Evolutionary conservation across 2,888 invertebrate genomes (phyloP).

Genomic region (Andrena hattorfiana): DNA sequence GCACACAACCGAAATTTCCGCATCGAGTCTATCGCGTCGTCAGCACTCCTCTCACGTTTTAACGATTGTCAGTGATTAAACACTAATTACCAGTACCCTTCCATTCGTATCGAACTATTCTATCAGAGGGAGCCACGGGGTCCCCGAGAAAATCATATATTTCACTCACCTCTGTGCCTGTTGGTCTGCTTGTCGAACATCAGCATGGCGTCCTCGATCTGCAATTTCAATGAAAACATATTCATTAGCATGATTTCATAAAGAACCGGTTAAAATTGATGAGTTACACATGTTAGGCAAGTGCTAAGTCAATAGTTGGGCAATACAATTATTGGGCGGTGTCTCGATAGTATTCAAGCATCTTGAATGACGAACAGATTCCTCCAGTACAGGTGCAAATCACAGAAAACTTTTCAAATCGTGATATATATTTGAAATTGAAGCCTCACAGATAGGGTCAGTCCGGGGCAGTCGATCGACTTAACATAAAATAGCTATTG

Average conservation of each 20-base stretch:
- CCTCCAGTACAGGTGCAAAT: no score
- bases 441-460: no score
- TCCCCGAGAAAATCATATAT: constrained; percentile 36
- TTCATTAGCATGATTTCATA: not conserved
- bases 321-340: no score
- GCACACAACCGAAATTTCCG: constrained; percentile 53
- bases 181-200: constrained; percentile 99
- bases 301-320: not conserved
- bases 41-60: constrained; percentile 55
- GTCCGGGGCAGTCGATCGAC: no score
- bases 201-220: constrained; percentile 99
- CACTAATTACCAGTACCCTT: constrained; percentile 40
- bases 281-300: not conserved
- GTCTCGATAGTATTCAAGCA: no score
- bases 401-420: no score
- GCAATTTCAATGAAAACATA: constrained; percentile 86
- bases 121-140: constrained; percentile 20
- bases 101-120: constrained; percentile 41
- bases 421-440: no score
- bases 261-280: constrained; percentile 4
- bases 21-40: constrained; percentile 39
- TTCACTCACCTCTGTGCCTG: constrained; percentile 96
- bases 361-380: no score
- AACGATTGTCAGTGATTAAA: constrained; percentile 57
- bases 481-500: no score